Evolutionary conservation across 2,888 invertebrate genomes (phyloP).

Genomic region (Platycheirus rosarum): DNA sequence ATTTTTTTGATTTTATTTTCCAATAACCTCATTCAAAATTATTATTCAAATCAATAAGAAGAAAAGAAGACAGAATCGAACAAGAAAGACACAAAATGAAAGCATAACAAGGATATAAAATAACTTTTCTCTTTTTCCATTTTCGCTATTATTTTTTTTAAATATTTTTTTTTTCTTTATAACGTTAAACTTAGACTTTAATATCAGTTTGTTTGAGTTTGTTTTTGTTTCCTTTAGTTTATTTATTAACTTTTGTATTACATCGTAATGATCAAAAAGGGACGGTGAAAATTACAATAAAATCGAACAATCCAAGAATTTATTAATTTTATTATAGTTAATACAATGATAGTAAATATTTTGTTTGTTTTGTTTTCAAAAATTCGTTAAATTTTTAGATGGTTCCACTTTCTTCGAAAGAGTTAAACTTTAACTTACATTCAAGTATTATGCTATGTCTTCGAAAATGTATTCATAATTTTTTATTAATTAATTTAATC

Average conservation of each 20-base stretch:
- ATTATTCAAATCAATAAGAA: constrained; percentile 9
- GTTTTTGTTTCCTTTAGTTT: constrained; percentile 35
- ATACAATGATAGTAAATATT: constrained; percentile 66
- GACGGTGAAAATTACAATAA: constrained; percentile 83
- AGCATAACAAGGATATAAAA: constrained; percentile 61
- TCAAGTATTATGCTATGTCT: constrained; percentile 25
- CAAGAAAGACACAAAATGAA: constrained; percentile 46
- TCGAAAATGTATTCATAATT: constrained; percentile 16
- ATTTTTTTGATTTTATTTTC: neutral
- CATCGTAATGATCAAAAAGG: constrained; percentile 79
- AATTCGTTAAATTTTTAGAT: constrained; percentile 70
- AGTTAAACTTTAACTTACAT: constrained; percentile 5
- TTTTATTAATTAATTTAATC: constrained; percentile 46
- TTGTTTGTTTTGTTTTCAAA: constrained; percentile 61
- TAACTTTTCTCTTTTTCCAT: constrained; percentile 43
- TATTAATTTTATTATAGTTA: constrained; percentile 29
- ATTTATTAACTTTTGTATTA: constrained; percentile 67
- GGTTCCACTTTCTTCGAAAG: constrained; percentile 54
- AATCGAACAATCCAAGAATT: constrained; percentile 77
- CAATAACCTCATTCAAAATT: constrained; percentile 33
- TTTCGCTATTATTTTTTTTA: constrained; percentile 35
- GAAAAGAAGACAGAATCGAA: constrained; percentile 22
- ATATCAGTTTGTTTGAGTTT: constrained; percentile 60
- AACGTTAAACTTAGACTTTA: constrained; percentile 53
- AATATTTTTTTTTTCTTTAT: constrained; percentile 11